Evolutionary conservation across 2,113 vertebrate genomes (phyloP).

Genomic region (Junco hyemalis): DNA sequence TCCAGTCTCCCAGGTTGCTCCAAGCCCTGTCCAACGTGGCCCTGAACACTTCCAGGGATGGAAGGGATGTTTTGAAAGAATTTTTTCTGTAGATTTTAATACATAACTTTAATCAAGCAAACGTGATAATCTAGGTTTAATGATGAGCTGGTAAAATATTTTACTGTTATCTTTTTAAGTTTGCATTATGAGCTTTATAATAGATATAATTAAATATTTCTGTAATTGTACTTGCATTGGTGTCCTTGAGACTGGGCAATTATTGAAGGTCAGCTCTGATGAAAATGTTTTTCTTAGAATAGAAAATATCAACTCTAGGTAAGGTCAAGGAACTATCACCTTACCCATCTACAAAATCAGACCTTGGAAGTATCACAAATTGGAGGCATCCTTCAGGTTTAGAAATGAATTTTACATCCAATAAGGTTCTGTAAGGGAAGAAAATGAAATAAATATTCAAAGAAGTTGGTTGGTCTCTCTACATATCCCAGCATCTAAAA

Average conservation of each 20-base stretch:
- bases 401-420: neutral
- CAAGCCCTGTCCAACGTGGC: neutral
- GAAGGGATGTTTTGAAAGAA: neutral
- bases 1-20: neutral
- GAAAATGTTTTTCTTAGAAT: neutral
- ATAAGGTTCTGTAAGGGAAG: accelerated
- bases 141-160: accelerated
- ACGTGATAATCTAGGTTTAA: neutral
- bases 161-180: neutral
- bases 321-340: neutral
- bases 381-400: neutral
- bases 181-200: neutral
- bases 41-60: neutral
- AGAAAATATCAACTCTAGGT: neutral
- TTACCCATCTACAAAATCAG: neutral
- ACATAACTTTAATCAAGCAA: neutral
- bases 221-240: neutral
- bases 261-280: neutral
- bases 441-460: neutral
- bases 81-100: neutral
- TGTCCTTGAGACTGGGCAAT: neutral
- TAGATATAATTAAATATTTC: neutral
- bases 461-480: accelerated
- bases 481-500: accelerated
- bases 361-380: neutral